Evolutionary conservation across 2,888 invertebrate genomes (phyloP).

Genomic region (Lapara coniferarum): DNA sequence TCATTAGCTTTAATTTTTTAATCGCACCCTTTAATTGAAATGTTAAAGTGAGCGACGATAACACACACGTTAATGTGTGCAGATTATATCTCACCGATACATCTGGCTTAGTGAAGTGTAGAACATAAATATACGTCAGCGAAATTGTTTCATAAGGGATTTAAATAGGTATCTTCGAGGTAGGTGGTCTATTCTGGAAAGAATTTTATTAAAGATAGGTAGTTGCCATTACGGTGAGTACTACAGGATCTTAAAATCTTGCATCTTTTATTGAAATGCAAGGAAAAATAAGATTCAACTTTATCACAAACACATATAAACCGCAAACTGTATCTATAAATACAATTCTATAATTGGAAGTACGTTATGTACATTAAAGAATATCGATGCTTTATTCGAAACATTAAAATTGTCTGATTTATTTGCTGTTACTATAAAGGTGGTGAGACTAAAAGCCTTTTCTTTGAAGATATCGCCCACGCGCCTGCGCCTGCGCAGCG

Average conservation of each 20-base stretch:
- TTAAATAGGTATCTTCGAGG: too few species aligned
- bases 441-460: slow-evolving; percentile 17
- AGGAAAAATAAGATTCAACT: too few species aligned
- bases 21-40: slow-evolving; percentile 78
- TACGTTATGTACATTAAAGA: not conserved
- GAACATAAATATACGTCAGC: not conserved
- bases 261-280: too few species aligned
- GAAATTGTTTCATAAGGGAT: not conserved
- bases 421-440: slow-evolving; percentile 6
- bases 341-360: not conserved
- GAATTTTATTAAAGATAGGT: too few species aligned
- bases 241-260: too few species aligned
- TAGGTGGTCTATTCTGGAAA: too few species aligned
- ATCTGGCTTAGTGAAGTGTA: slow-evolving; percentile 4
- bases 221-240: too few species aligned
- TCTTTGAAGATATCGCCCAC: slow-evolving; percentile 22
- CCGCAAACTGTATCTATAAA: not conserved
- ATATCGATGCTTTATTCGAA: slow-evolving; percentile 5
- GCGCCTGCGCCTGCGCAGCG: slow-evolving; percentile 6
- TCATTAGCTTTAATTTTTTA: slow-evolving; percentile 78
- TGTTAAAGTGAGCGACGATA: slow-evolving; percentile 66
- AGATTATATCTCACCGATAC: slow-evolving; percentile 22
- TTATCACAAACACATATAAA: not conserved
- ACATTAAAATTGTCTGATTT: slow-evolving; percentile 8
- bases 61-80: slow-evolving; percentile 59